These are phyloP conservation scores for Petrolisthes cinctipes DNA, from an alignment of 2,888 invertebrate species.

Conservation along the genomic window DNA sequence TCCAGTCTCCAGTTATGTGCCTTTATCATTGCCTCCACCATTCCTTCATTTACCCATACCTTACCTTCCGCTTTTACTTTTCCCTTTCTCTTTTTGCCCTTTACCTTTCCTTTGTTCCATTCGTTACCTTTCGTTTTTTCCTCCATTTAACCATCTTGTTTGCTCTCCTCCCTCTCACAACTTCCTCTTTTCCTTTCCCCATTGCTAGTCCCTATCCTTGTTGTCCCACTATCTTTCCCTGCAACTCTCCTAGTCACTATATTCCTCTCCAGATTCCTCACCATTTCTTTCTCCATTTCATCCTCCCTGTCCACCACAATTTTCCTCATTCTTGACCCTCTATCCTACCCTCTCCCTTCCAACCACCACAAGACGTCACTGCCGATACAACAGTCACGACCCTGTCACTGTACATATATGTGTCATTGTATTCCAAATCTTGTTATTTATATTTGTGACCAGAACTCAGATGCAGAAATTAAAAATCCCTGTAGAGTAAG, in stretches of 20 bases:
- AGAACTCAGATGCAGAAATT: too few species aligned
- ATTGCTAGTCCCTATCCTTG: neutral
- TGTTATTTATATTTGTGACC: too few species aligned
- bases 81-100: neutral
- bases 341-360: neutral
- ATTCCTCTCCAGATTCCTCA: neutral
- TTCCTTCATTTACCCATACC: neutral
- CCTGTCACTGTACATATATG: neutral
- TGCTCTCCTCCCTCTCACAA: neutral
- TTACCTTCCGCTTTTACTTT: neutral
- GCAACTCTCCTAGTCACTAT: neutral
- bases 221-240: neutral
- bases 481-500: too few species aligned
- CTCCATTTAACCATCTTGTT: neutral
- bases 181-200: neutral
- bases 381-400: conserved; percentile 6
- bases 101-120: neutral
- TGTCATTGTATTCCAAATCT: too few species aligned
- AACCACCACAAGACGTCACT: neutral
- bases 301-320: too few species aligned
- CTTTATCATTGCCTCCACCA: neutral
- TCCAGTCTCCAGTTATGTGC: neutral
- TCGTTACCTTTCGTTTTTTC: neutral
- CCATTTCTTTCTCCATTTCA: neutral
- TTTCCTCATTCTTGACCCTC: too few species aligned